These are phyloP conservation scores for Diabrotica virgifera DNA, from an alignment of 1,140 invertebrate species.

Conservation along the genomic window DNA sequence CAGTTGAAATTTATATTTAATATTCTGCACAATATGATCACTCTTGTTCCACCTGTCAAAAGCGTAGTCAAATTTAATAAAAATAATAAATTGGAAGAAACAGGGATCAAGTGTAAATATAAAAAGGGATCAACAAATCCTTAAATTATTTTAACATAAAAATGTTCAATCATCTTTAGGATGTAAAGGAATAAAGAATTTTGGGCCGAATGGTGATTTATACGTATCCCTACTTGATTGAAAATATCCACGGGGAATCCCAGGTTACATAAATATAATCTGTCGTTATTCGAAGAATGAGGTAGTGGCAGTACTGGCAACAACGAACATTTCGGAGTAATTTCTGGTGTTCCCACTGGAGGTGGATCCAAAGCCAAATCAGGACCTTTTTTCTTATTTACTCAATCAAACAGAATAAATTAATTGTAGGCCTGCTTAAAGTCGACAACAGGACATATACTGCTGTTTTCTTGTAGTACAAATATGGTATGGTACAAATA, in stretches of 20 bases:
- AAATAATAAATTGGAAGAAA: too few relatives aligned
- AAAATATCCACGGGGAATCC: constrained; percentile 77
- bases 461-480: too few relatives aligned
- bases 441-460: too few relatives aligned
- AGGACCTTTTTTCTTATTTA: constrained; percentile 67
- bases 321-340: constrained; percentile 72
- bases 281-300: constrained; percentile 67
- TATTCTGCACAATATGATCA: too few relatives aligned
- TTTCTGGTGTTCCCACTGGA: constrained; percentile 60
- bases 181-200: constrained; percentile 83
- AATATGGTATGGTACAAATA: too few relatives aligned
- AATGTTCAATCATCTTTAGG: constrained; percentile 46
- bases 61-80: too few relatives aligned
- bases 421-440: too few relatives aligned
- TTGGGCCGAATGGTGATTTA: constrained; percentile 83
- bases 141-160: too few relatives aligned
- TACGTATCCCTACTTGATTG: constrained; percentile 75
- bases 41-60: too few relatives aligned
- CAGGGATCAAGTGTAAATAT: too few relatives aligned
- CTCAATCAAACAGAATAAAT: constrained; percentile 67
- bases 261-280: constrained; percentile 84
- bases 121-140: too few relatives aligned
- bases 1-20: too few relatives aligned
- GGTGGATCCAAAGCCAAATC: constrained; percentile 80
- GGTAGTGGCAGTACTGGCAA: constrained; percentile 72